Evolutionary conservation across 2,888 invertebrate genomes (phyloP), one percentile per base, ranked within the genome.

Genomic region (Matsumyia berberina): DNA sequence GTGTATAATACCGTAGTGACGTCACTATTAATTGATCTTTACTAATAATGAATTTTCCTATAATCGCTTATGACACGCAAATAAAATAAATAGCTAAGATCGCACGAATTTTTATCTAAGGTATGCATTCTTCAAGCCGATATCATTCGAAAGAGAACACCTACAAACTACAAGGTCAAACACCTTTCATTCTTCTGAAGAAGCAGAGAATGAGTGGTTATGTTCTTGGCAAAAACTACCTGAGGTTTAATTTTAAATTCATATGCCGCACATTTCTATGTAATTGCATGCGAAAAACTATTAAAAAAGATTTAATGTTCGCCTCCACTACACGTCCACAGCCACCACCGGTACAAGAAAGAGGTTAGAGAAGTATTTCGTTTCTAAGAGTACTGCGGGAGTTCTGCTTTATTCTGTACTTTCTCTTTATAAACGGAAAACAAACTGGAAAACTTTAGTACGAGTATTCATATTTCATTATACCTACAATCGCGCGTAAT

Each of bases 101-200:
- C n/a, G 8, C 8, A 58, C 39, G 24, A 24, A 24, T 3, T 39
- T 42, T 8, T 15, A 29, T 78, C 42, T 19, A 73, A 39, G 49
- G 12, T 11, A 24, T 33, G 53, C 17, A 12, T 37, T 37, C 19
- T 31, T 49, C 19, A 19, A n/a, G 33, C 8, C 8, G 33, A 9
- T 0, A 39, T 39, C 15, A 12, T 44, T 46, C 9, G 11, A 60
- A 64, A 55, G 55, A 55, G 76, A 31, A 29, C 24, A 17, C 31
- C 39, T 39, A 62, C 76, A 81, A 76, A 76, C 39, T 39, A 62
- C 76, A 81, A 76, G 81, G 76, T 81, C 76, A 64, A 29, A 57
- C 55, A 76, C 69, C 81, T 74, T 74, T 60, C 15, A 24, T 51
- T 29, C 29, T 60, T 33, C 11, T 19, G 0, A 24, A 51, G n/a